phyloP scores from a whole-genome alignment of 1,140 invertebrate species.

The Drosophila sturtevanti region DNA sequence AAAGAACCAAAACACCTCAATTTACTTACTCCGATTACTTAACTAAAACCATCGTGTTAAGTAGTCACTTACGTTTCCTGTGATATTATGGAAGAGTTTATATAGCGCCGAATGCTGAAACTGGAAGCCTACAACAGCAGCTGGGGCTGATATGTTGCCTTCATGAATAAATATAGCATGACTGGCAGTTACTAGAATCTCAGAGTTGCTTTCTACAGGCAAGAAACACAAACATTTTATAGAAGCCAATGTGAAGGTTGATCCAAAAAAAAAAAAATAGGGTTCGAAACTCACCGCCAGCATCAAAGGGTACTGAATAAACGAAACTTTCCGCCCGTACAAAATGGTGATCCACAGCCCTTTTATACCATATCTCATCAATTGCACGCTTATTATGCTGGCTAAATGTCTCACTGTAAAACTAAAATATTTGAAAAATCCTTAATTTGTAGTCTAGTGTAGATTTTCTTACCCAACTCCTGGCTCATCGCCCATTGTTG shows the following conservation, averaged over 20 bases:
- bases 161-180: conserved; percentile 91
- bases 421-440: neutral
- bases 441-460: neutral
- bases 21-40: too few relatives aligned
- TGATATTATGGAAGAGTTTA: conserved; percentile 91
- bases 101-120: conserved; percentile 91
- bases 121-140: conserved; percentile 95
- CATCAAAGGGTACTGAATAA: conserved; percentile 92
- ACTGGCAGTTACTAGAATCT: conserved; percentile 93
- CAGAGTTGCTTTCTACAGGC: conserved; percentile 85
- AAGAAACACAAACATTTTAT: neutral
- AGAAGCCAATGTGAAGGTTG: neutral
- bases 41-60: neutral
- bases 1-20: neutral
- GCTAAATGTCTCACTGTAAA: conserved; percentile 83
- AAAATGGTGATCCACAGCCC: conserved; percentile 95
- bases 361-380: conserved; percentile 96
- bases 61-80: conserved; percentile 84
- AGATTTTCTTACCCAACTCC: conserved; percentile 66
- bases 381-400: conserved; percentile 89
- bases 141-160: conserved; percentile 88
- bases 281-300: conserved; percentile 47
- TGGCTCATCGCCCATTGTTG: conserved; percentile 71
- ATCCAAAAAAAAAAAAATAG: neutral
- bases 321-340: conserved; percentile 92